Percentiles rank a stretch among this genome's conserved stretches.
Evolutionary conservation across 2,888 invertebrate genomes (phyloP).

Genomic region (Proisotoma minuta): DNA sequence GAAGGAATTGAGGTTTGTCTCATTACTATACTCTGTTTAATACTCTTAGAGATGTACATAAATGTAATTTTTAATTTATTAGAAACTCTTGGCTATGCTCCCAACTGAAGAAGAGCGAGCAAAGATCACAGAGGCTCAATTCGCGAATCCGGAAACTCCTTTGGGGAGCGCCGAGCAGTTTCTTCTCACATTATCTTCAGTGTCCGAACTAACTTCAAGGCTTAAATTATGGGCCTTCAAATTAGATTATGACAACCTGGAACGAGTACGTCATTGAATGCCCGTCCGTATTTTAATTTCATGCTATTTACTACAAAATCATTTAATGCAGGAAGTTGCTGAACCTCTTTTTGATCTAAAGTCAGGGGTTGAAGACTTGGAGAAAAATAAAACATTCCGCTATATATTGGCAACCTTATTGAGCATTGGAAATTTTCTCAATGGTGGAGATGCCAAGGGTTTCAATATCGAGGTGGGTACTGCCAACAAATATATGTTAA

Average conservation of each 20-base stretch:
- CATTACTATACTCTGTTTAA: not conserved
- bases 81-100: slow-evolving; percentile 93
- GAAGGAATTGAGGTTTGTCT: slow-evolving; percentile 81
- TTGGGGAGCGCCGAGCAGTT: slow-evolving; percentile 97
- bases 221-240: slow-evolving; percentile 98
- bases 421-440: slow-evolving; percentile 93
- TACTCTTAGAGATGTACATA: not conserved
- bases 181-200: slow-evolving; percentile 89
- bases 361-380: slow-evolving; percentile 87
- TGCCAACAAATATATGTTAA: too few species aligned
- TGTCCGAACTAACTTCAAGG: slow-evolving; percentile 88
- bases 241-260: slow-evolving; percentile 93
- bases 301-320: not conserved
- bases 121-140: slow-evolving; percentile 60
- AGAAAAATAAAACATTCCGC: slow-evolving; percentile 88
- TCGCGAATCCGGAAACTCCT: slow-evolving; percentile 73
- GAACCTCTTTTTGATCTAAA: slow-evolving; percentile 98
- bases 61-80: slow-evolving; percentile 28
- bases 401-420: slow-evolving; percentile 88
- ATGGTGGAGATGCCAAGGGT: slow-evolving; percentile 83
- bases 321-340: slow-evolving; percentile 75
- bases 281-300: not conserved
- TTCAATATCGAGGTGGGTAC: slow-evolving; percentile 96
- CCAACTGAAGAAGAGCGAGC: slow-evolving; percentile 93
- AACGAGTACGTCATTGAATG: slow-evolving; percentile 61